phyloP scores from a whole-genome alignment of 2,888 invertebrate genomes.

The Lasioglossum malachurum region DNA sequence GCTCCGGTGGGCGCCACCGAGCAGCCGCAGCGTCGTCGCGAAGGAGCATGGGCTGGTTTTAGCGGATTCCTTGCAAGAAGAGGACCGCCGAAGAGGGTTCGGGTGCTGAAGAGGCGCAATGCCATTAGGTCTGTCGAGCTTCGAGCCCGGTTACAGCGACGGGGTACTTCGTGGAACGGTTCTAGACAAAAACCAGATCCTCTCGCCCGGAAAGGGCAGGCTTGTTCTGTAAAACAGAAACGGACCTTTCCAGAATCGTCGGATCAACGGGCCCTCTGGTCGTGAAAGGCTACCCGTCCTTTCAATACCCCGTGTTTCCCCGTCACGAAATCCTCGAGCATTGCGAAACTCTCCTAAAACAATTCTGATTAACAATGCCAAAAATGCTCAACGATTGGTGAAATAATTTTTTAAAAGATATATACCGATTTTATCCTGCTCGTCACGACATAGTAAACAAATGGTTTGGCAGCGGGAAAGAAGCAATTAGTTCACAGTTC shows the following conservation, averaged over 20 bases:
- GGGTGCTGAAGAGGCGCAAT: constrained; percentile 80
- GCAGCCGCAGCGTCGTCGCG: not conserved
- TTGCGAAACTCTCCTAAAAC: not conserved
- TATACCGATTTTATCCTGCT: not conserved
- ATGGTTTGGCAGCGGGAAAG: not conserved
- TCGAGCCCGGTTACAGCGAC: constrained; percentile 27
- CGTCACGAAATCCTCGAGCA: not conserved
- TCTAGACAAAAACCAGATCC: constrained; percentile 33
- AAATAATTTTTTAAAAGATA: not conserved
- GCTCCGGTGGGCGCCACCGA: not conserved
- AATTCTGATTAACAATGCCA: too few species aligned
- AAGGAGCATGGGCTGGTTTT: constrained; percentile 67
- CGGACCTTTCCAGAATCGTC: not conserved
- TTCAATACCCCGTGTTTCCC: not conserved
- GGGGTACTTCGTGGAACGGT: constrained; percentile 63
- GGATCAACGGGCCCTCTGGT: not conserved
- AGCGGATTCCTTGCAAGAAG: constrained; percentile 77
- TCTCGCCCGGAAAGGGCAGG: not conserved
- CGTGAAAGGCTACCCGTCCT: not conserved
- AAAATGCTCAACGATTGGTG: not conserved
- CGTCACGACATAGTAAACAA: not conserved
- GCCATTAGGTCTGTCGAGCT: constrained; percentile 82
- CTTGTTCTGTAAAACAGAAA: constrained; percentile 10
- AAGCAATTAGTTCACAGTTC: not conserved
- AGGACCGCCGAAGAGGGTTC: constrained; percentile 73